A percentile compares a stretch with the other conserved stretches of the same genome.
phyloP scores from a whole-genome alignment of 2,113 vertebrate genomes.

The Echinops telfairi region DNA sequence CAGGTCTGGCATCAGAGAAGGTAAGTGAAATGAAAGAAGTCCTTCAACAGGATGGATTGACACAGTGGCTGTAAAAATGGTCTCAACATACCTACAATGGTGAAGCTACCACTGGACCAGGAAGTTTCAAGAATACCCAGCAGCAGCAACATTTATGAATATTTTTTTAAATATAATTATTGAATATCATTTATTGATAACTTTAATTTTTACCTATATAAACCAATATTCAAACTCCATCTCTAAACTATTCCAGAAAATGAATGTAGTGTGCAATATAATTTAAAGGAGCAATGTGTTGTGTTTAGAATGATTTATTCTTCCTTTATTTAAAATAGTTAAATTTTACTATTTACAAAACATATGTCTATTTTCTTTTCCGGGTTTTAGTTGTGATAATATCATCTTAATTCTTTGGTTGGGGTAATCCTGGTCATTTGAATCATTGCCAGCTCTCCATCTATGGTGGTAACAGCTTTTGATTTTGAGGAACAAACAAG shows the following conservation, averaged over 20 bases:
- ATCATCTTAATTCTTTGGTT: neutral
- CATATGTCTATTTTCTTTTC: neutral
- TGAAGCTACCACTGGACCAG: too few relatives aligned
- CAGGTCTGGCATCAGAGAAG: too few relatives aligned
- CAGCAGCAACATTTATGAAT: neutral
- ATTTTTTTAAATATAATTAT: conserved; percentile 27
- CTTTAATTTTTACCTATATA: neutral
- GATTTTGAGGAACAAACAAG: neutral
- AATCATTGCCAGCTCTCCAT: neutral
- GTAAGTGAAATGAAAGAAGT: too few relatives aligned
- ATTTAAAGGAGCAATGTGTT: neutral
- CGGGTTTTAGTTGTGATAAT: neutral
- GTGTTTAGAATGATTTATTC: neutral
- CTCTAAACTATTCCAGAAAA: conserved; percentile 41
- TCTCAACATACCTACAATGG: too few relatives aligned
- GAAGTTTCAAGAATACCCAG: too few relatives aligned
- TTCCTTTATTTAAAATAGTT: conserved; percentile 16
- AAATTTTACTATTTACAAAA: too few relatives aligned
- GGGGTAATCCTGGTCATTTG: neutral
- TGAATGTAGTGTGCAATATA: neutral
- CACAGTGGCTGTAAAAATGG: too few relatives aligned
- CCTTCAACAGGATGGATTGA: too few relatives aligned
- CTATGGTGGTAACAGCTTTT: neutral
- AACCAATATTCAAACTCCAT: conserved; percentile 30
- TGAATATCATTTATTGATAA: conserved; percentile 3